A percentile compares a stretch with the other conserved stretches of the same genome.
Evolutionary conservation across 2,888 invertebrate species (phyloP).

Genomic region (Brachylomia viminalis): DNA sequence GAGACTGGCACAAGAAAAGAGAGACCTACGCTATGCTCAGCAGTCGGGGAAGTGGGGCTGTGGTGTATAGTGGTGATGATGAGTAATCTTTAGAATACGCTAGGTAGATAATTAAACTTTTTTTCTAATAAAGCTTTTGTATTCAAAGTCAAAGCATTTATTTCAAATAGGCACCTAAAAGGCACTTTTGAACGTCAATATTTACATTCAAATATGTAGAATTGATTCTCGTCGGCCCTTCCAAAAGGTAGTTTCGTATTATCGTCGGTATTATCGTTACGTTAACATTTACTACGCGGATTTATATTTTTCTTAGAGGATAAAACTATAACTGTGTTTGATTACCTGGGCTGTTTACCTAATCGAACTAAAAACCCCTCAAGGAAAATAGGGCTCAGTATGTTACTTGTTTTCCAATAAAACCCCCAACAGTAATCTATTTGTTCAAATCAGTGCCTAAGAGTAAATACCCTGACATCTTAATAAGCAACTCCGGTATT

Average conservation of each 20-base stretch:
- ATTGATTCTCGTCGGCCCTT: no score
- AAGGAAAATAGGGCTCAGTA: constrained; percentile 1
- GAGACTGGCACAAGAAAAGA: no score
- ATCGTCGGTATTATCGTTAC: no score
- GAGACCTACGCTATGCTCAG: no score
- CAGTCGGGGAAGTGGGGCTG: no score
- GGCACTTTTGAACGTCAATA: no score
- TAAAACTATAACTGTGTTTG: neutral
- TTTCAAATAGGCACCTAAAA: no score
- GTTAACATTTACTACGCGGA: neutral
- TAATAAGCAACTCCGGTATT: neutral
- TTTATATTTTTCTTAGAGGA: neutral
- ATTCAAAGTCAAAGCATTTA: no score
- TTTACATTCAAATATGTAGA: no score
- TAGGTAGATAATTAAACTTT: neutral
- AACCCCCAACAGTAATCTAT: neutral
- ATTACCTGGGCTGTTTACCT: neutral
- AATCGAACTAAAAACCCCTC: neutral
- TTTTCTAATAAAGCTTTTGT: neutral
- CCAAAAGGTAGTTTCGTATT: no score
- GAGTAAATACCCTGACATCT: neutral
- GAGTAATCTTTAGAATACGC: neutral
- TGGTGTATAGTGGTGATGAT: no score
- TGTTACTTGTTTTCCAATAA: neutral
- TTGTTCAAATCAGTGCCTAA: neutral